Evolutionary conservation across 2,797 vertebrate species (phyloP).

Genomic region (Ficedula albicollis): DNA sequence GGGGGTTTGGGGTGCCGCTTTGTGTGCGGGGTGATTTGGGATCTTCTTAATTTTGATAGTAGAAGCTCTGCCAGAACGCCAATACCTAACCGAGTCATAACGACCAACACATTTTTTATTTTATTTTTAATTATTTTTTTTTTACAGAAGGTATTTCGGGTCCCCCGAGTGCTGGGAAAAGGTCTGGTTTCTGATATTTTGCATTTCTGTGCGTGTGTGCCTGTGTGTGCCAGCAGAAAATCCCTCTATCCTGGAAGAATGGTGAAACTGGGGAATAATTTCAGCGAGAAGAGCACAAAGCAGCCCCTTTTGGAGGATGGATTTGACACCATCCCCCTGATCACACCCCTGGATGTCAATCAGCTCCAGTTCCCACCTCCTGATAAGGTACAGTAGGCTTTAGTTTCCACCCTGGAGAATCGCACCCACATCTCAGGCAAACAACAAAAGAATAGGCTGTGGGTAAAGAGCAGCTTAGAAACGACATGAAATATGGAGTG

Average conservation of each 20-base stretch:
- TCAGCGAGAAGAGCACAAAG: slow-evolving; percentile 90
- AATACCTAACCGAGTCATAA: neutral
- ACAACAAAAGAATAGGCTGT: slow-evolving; percentile 64
- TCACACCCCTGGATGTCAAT: slow-evolving; percentile 93
- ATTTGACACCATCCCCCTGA: slow-evolving; percentile 95
- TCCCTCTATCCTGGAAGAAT: slow-evolving; percentile 76
- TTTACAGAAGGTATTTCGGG: neutral
- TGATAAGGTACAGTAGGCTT: slow-evolving; percentile 84
- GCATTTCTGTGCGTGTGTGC: neutral
- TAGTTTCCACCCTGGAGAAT: slow-evolving; percentile 44
- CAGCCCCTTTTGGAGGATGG: slow-evolving; percentile 87
- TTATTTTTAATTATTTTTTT: neutral
- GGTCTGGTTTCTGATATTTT: neutral
- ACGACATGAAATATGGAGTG: fast-evolving
- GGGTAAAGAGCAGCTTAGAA: neutral
- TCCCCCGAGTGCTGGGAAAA: neutral
- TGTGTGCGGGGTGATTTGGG: neutral
- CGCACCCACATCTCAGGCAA: slow-evolving; percentile 44
- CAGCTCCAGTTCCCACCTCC: slow-evolving; percentile 93
- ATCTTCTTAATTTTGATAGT: neutral
- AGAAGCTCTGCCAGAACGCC: neutral
- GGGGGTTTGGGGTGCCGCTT: neutral
- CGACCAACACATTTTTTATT: neutral
- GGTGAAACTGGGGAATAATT: slow-evolving; percentile 95
- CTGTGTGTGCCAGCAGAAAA: slow-evolving; percentile 11